Base-by-base conservation (phyloP, 30 jellyfish, hydroid and myxozoan species). In the Pseudorhiza aurosa region DNA sequence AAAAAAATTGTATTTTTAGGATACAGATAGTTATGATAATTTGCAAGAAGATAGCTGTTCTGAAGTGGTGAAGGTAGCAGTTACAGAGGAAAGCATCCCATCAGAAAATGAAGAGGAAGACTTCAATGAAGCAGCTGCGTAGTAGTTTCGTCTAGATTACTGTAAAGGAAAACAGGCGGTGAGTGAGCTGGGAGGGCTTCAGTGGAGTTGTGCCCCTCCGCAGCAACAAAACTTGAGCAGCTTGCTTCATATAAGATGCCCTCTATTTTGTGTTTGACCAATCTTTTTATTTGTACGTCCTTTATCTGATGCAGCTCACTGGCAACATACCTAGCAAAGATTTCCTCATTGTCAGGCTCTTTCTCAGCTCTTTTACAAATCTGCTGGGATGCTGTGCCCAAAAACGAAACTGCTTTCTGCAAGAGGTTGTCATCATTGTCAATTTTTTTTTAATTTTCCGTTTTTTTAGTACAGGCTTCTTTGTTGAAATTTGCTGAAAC, bases 221-320 rank as follows among this genome's bases (percentile, higher is more conserved):
- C n/a, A n/a, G 60, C 60, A 46, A 11, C 60, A 3, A 14, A 11
- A 27, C 60, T 46, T 46, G 60, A 46, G 60, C 75, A 59, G 15
- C 40, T 47, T 59, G 75, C 75, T 59, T 59, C 51, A 59, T 25
- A 59, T 25, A 59, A 51, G 30, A 26, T 59, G 42, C 30, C 40
- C 30, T 59, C 51, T 59, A 59, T 59, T 59, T 59, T 59, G 42
- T 25, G 45, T 33, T 29, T 59, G 14, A 51, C 75, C 51, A 25
- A 29, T 19, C 45, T 12, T 27, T 24, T 59, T 18, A 18, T 59
- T 19, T 29, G 75, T 37, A 21, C 75, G 30, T 59, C 75, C 15
- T 29, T 18, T 25, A 59, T 59, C 40, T 59, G 42, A 21, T 33
- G 42, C 30, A 59, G 75, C 29, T 33, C 42, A 37, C 40, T 25